Percentiles rank a stretch among this genome's conserved stretches.
phyloP scores from a whole-genome alignment of 2,113 vertebrate species.

The Lepidothrix coronata region DNA sequence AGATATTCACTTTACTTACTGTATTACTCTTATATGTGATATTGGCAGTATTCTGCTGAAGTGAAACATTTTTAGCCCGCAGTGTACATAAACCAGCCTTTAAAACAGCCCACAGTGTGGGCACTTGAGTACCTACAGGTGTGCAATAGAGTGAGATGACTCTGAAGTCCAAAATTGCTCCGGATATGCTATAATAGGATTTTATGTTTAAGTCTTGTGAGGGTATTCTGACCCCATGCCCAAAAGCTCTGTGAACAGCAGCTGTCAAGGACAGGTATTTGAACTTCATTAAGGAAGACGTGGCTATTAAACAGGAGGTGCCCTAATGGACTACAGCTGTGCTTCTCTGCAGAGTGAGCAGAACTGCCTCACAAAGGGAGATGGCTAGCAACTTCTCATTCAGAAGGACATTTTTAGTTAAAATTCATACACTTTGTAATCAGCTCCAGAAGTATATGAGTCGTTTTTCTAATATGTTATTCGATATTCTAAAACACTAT shows the following conservation, averaged over 20 bases:
- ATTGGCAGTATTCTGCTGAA: not conserved
- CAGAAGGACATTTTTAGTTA: not conserved
- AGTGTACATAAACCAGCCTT: not conserved
- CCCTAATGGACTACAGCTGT: not conserved
- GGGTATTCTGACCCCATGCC: not conserved
- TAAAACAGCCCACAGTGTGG: not conserved
- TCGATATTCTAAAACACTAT: not conserved
- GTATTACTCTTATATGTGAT: not conserved
- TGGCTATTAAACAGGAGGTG: not conserved
- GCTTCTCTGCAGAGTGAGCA: not conserved
- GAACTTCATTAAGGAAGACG: not conserved
- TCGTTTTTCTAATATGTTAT: not conserved
- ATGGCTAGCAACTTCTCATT: not conserved
- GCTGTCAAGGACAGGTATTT: not conserved
- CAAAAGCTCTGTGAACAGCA: not conserved
- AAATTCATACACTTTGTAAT: not conserved
- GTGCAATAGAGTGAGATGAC: not conserved
- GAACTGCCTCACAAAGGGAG: not conserved
- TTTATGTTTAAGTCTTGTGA: not conserved
- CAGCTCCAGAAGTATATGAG: not conserved
- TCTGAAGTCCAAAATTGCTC: not conserved
- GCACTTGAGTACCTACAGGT: not conserved
- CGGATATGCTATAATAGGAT: not conserved
- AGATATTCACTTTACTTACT: not conserved
- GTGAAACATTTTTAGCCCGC: not conserved